A percentile compares a stretch with the other conserved stretches of the same genome.
Conservation (phyloP, 2,888 invertebrate genomes). For the Criorhina ranunculi region DNA sequence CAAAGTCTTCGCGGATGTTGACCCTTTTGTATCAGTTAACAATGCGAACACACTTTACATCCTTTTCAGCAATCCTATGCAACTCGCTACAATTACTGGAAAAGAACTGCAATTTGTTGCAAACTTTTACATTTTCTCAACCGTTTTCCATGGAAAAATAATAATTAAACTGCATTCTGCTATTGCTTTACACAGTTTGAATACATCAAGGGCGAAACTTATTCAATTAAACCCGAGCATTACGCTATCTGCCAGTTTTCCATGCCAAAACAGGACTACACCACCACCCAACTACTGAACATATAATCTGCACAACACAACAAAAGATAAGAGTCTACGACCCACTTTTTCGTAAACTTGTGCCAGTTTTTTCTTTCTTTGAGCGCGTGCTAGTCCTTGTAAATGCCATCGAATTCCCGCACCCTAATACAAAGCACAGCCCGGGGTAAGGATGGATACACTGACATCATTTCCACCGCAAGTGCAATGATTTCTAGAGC, state of each 20-base stretch:
- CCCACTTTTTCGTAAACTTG: constrained; percentile 70
- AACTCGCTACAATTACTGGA: too few species aligned
- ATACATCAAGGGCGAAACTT: constrained; percentile 47
- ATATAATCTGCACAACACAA: neutral
- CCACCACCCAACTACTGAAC: neutral
- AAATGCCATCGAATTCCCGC: constrained; percentile 26
- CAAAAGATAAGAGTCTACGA: constrained; percentile 43
- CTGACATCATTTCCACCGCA: constrained; percentile 55
- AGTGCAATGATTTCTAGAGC: constrained; percentile 60
- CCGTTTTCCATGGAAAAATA: neutral
- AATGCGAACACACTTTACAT: too few species aligned
- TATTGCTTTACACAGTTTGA: neutral
- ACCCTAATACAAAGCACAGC: neutral
- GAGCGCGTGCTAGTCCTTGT: constrained; percentile 45
- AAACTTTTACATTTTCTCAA: too few species aligned
- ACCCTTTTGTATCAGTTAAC: too few species aligned
- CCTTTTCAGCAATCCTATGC: too few species aligned
- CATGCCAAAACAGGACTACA: neutral
- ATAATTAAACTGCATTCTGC: neutral
- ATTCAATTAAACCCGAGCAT: constrained; percentile 49
- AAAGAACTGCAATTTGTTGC: too few species aligned
- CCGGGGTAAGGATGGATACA: constrained; percentile 22
- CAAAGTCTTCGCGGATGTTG: too few species aligned
- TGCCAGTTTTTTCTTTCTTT: constrained; percentile 34
- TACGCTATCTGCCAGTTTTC: constrained; percentile 1